Percentiles rank a stretch among this genome's conserved stretches.
phyloP scores from a whole-genome alignment of 2,888 invertebrate species.

The Chorisops tibialis region DNA sequence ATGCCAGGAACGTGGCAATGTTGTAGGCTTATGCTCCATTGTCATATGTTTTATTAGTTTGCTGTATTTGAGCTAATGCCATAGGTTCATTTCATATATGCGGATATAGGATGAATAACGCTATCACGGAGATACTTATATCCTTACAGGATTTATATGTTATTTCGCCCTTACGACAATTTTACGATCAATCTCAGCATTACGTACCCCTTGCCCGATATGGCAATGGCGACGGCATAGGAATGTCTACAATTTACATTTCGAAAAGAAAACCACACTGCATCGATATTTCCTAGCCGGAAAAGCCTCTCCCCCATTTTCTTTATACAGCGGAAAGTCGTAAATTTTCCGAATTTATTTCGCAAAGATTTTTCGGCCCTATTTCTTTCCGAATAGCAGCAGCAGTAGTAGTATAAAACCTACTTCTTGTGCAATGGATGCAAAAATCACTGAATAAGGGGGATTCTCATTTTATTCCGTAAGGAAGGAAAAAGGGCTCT shows the following conservation, averaged over 20 bases:
- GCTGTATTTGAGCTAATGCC: neutral
- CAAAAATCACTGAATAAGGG: slow-evolving; percentile 27
- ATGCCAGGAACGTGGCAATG: neutral
- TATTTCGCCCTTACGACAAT: slow-evolving; percentile 14
- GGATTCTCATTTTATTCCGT: neutral
- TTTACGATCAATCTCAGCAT: slow-evolving; percentile 10
- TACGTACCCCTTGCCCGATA: slow-evolving; percentile 1
- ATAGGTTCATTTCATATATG: too few relatives aligned
- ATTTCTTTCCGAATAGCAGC: slow-evolving; percentile 5
- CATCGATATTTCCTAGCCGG: slow-evolving; percentile 13
- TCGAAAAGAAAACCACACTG: slow-evolving; percentile 18
- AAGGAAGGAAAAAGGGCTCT: too few relatives aligned
- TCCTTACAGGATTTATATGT: slow-evolving; percentile 5
- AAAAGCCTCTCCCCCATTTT: slow-evolving; percentile 1
- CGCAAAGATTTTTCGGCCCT: too few relatives aligned
- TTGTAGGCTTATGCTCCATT: slow-evolving; percentile 3
- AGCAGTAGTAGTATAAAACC: too few relatives aligned
- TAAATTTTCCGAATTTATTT: slow-evolving; percentile 15
- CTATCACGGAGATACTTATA: too few relatives aligned
- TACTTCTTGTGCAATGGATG: slow-evolving; percentile 21
- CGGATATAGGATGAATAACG: too few relatives aligned
- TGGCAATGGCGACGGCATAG: neutral
- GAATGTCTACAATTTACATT: slow-evolving; percentile 20
- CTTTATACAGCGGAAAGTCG: slow-evolving; percentile 20
- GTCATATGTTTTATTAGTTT: neutral